Percentiles rank a stretch among this genome's conserved stretches.
Conservation (phyloP, 2,113 vertebrate species). For the Lipotes vexillifer region DNA sequence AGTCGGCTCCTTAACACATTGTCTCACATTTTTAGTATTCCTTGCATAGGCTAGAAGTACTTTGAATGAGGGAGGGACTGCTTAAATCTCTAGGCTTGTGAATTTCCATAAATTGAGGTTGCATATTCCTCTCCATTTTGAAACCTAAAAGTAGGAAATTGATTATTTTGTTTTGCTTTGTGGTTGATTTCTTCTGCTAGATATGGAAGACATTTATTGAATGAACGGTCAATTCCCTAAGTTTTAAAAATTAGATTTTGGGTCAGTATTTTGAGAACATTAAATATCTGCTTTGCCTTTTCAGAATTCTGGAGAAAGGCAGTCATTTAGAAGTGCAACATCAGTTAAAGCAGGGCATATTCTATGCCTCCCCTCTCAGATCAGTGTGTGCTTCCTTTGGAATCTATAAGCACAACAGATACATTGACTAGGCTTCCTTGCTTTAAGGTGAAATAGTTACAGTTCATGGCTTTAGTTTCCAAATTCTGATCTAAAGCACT, state of each 20-base stretch:
- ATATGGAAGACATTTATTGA: background rate
- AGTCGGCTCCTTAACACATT: background rate
- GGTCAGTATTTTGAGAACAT: background rate
- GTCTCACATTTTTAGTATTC: background rate
- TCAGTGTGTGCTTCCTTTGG: background rate
- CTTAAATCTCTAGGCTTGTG: background rate
- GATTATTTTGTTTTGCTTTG: conserved; percentile 30
- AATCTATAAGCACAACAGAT: background rate
- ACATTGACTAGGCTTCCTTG: background rate
- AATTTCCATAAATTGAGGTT: background rate
- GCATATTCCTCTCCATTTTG: background rate
- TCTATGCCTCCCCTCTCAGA: background rate
- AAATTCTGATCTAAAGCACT: background rate
- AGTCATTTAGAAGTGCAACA: background rate
- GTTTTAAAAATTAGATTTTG: background rate
- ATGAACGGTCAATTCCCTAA: background rate
- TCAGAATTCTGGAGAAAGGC: background rate
- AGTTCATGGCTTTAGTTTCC: background rate
- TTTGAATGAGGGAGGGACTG: background rate
- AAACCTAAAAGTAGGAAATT: background rate
- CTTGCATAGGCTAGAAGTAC: background rate
- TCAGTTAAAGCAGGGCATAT: background rate
- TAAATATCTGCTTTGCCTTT: background rate
- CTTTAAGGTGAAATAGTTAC: background rate
- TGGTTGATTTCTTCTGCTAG: background rate